A percentile compares a stretch with the other conserved stretches of the same genome.
These are phyloP conservation scores for Chloroclystis v-ata DNA, from an alignment of 2,888 invertebrate species.

Conservation along the genomic window DNA sequence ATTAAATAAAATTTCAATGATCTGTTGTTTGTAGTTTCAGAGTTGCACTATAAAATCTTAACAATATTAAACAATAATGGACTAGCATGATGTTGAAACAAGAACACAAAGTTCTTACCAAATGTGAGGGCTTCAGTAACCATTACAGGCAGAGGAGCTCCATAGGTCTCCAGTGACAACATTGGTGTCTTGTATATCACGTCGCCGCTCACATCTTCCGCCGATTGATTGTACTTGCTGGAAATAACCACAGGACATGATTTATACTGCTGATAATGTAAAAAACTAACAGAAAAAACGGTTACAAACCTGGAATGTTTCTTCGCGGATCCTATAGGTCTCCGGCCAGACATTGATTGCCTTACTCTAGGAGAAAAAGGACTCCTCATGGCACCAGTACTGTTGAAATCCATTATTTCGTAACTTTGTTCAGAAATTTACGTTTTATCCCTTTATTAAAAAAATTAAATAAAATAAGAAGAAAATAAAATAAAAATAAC, in stretches of 20 bases:
- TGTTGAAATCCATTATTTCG: slow-evolving; percentile 21
- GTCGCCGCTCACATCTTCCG: slow-evolving; percentile 75
- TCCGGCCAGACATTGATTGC: slow-evolving; percentile 59
- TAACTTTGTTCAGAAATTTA: no score
- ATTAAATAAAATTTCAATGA: no score
- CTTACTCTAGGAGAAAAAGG: slow-evolving; percentile 68
- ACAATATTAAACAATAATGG: no score
- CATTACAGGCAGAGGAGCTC: slow-evolving; percentile 88
- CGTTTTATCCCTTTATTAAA: no score
- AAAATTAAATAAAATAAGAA: no score
- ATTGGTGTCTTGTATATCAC: slow-evolving; percentile 85
- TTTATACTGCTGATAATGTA: no score
- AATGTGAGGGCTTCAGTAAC: slow-evolving; percentile 93
- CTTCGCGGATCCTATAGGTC: slow-evolving; percentile 53
- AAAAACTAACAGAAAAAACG: no score
- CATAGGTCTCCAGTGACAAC: slow-evolving; percentile 88
- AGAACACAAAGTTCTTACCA: slow-evolving; percentile 47
- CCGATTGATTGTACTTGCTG: slow-evolving; percentile 54
- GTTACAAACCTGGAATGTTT: slow-evolving; percentile 53
- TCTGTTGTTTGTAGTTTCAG: no score
- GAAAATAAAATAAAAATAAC: no score
- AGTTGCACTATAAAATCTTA: no score
- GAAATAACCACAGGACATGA: slow-evolving; percentile 23
- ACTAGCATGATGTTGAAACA: not conserved
- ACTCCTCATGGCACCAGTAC: slow-evolving; percentile 61